Evolutionary conservation across 2,797 vertebrate species (phyloP), one percentile per base, ranked within the genome.

Genomic region (Sebastes jordani): DNA sequence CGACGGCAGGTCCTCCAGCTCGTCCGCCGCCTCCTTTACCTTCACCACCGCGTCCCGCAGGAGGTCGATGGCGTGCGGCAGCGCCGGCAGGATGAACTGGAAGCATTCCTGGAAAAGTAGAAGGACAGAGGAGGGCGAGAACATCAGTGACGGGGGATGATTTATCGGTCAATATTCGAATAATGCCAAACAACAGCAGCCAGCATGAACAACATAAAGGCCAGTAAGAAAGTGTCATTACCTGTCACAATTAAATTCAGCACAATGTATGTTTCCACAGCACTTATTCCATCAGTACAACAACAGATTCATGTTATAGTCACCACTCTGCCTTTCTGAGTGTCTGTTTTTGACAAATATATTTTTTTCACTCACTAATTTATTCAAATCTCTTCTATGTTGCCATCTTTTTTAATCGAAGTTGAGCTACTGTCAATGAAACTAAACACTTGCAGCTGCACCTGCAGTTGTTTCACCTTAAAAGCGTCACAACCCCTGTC

Each of bases 41-140:
- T 98, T 99, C 90, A 99, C 98, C 93, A 99, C 97, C n/a, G 98
- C 98, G 87, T 99, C 98, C 73, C 98, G 97, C 91, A 99, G 95
- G 76, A 99, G 97, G 92, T 99, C 98, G 88, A 99, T 99, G 95
- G 98, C 98, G 3, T 99, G 98, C 93, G 98, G 98, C 97, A 99
- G 96, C 84, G 98, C 98, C 72, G 98, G 98, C 91, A 99, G 96
- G 96, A 99, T 99, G 94, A 99, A 99, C 95, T 99, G 98, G 96
- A 99, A 99, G 95, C 98, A 99, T 96, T 99, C 98, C 98, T 99
- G 92, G 7, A 76, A 74, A 29, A 79, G 2, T n/a, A 86, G 23
- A 52, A 62, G 38, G 8, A 7, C 25, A 30, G 20, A 65, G 11
- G 13, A 64, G 11, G 55, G 18, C 5, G 20, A 59, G n/a, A 23